phyloP scores from a whole-genome alignment of 1,140 invertebrate species.

The Aphelenchoides avenae region DNA sequence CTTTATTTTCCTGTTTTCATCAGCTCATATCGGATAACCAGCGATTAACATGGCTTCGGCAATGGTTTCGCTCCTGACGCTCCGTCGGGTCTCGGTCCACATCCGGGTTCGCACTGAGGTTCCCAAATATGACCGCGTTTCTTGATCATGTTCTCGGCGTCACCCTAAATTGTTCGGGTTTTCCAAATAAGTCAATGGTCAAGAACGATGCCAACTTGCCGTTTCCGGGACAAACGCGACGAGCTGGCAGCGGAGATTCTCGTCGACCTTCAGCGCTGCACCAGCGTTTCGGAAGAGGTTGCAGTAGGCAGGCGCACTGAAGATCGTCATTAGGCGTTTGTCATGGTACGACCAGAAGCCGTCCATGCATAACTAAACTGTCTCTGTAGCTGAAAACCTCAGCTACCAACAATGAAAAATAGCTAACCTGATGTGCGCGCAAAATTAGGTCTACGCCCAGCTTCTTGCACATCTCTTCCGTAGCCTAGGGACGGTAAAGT shows the following conservation, averaged over 20 bases:
- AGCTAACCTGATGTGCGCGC: constrained; percentile 23
- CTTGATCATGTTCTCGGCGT: no score
- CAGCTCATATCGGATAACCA: no score
- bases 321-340: constrained; percentile 25
- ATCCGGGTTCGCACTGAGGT: no score
- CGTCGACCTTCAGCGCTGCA: constrained; percentile 27
- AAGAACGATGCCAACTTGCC: no score
- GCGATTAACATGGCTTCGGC: no score
- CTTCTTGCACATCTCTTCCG: constrained; percentile 21
- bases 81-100: no score
- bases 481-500: constrained; percentile 17
- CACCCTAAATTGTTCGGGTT: no score
- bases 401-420: background rate
- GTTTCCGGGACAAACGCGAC: constrained; percentile 31
- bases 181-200: no score
- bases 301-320: constrained; percentile 28
- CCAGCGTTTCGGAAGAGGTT: constrained; percentile 28
- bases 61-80: no score
- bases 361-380: constrained; percentile 25
- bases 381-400: background rate
- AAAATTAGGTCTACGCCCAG: constrained; percentile 17
- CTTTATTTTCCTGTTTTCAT: no score
- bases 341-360: constrained; percentile 28
- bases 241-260: constrained; percentile 17
- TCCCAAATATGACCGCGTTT: no score